Evolutionary conservation across 2,113 vertebrate genomes (phyloP), one percentile per base, ranked within the genome.

Genomic region (Grallaria varia): DNA sequence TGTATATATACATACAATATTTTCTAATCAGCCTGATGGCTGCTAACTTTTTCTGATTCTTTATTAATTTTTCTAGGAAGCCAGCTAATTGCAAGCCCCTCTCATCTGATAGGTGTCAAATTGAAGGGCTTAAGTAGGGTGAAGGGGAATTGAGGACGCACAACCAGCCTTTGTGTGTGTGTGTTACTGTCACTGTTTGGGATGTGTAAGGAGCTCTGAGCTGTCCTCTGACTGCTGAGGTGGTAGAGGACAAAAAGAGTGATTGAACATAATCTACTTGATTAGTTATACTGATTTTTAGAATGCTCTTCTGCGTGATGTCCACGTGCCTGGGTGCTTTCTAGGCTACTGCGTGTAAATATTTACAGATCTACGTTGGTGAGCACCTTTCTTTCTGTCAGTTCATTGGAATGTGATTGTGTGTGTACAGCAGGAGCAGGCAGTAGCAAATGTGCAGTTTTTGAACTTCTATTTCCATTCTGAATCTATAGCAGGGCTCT

Each of bases 311-410:
- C 66, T 88, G 86, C 50, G 11, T 78, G 85, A 53, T 77, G 31
- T 81, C 92, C 81, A 52, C 39, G 90, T 95, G 87, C 55, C 52
- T 83, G 35, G 45, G 64, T 85, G 80, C 85, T 80, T 88, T 95
- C 92, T 88, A 92, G 84, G 76, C n/a, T 90, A 37, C 44, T 89
- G 90, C 0, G 0, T 84, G 93, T 96, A 94, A 97, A 96, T 95
- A 94, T 95, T 97, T 83, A 90, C 90, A 88, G 53, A 47, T 77
- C 55, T 73, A 37, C 1, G 0, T 87, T 82, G 60, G 83, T 0
- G 8, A 75, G 68, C 95, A 91, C 90, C 81, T 96, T 87, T 84
- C 77, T 50, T 71, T 63, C 73, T 92, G 88, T 93, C 83, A 88
- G 45, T 86, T 42, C 60, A 20, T 78, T 88, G 93, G 72, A 84